phyloP scores from a whole-genome alignment of 2,797 vertebrate species.

The Gymnodraco acuticeps region DNA sequence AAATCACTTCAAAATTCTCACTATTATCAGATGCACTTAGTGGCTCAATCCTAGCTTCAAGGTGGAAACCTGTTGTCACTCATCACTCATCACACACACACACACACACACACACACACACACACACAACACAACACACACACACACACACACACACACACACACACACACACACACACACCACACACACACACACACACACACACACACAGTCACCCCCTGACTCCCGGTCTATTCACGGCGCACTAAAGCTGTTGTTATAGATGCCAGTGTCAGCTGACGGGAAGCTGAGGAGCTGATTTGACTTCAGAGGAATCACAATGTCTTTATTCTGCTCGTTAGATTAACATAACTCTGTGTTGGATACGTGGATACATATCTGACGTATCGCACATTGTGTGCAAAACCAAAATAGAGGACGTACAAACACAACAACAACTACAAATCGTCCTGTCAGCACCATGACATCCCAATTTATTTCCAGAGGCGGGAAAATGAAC shows the following conservation, averaged over 20 bases:
- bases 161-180: slow-evolving; percentile 17
- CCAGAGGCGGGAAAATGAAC: background rate
- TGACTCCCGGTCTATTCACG: slow-evolving; percentile 55
- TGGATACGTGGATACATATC: background rate
- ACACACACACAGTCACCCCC: slow-evolving; percentile 6
- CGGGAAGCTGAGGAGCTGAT: slow-evolving; percentile 27
- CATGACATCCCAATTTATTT: background rate
- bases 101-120: background rate
- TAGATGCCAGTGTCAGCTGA: slow-evolving; percentile 63
- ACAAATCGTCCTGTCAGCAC: background rate
- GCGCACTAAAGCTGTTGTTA: slow-evolving; percentile 56
- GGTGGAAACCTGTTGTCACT: background rate
- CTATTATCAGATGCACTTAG: too few species aligned
- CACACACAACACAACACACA: background rate
- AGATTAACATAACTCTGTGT: background rate
- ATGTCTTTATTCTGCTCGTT: background rate
- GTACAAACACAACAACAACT: background rate
- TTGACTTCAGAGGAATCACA: background rate
- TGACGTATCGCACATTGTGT: background rate
- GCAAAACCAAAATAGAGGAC: background rate
- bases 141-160: background rate
- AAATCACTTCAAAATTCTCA: too few species aligned
- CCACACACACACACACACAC: slow-evolving; percentile 9
- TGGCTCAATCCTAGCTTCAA: background rate
- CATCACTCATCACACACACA: too few species aligned